A percentile compares a stretch with the other conserved stretches of the same genome.
Conservation (phyloP, 1,140 invertebrate species). For the Pogonomyrmex californicus region DNA sequence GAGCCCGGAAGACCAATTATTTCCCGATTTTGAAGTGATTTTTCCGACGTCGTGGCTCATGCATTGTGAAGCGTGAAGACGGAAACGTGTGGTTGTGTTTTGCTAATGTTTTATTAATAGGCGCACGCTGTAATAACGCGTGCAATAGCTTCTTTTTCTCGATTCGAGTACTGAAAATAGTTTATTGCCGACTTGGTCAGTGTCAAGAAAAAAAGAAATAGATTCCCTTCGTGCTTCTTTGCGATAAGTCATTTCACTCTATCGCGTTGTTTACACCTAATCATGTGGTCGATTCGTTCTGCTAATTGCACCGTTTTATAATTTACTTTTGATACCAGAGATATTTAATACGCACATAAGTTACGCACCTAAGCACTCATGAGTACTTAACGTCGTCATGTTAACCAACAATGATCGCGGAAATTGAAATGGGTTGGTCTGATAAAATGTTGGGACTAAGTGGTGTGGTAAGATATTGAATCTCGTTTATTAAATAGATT, state of each 20-base stretch:
- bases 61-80: neutral
- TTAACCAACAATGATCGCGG: neutral
- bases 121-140: neutral
- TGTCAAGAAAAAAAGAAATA: neutral
- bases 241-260: conserved; percentile 11
- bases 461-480: conserved; percentile 1
- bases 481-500: neutral
- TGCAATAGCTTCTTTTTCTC: conserved; percentile 32
- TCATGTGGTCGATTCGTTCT: neutral
- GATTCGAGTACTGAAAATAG: conserved; percentile 2
- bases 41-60: neutral
- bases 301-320: conserved; percentile 37
- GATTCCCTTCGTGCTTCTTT: neutral
- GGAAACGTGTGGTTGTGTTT: neutral
- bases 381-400: conserved; percentile 1
- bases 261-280: conserved; percentile 12
- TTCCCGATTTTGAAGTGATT: neutral
- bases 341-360: conserved; percentile 27
- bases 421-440: conserved; percentile 17
- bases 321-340: conserved; percentile 29
- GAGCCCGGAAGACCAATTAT: neutral
- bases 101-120: conserved; percentile 31
- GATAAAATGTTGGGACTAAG: neutral
- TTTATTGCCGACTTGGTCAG: neutral
- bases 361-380: neutral